Conservation (phyloP, 2,888 invertebrate genomes). For the Drosophila paucipuncta region DNA sequence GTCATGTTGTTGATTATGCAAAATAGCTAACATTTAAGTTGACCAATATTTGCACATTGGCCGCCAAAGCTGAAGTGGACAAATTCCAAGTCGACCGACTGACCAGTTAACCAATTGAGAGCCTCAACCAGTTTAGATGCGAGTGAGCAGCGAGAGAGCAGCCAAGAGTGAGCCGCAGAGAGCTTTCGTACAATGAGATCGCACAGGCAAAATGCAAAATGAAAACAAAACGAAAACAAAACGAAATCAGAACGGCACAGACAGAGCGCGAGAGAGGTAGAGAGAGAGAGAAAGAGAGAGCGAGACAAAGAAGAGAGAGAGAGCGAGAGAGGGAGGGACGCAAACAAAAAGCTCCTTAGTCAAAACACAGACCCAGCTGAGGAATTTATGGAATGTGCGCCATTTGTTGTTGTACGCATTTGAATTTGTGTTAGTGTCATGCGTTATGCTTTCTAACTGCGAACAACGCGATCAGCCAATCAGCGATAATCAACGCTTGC, state of each 20-base stretch:
- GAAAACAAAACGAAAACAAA: conserved; percentile 67
- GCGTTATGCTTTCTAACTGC: conserved; percentile 75
- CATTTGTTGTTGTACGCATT: conserved; percentile 10
- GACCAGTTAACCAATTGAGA: conserved; percentile 36
- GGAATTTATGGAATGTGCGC: conserved; percentile 52
- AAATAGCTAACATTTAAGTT: conserved; percentile 30
- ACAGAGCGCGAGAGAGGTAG: background rate
- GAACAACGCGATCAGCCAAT: conserved; percentile 51
- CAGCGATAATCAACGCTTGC: conserved; percentile 34
- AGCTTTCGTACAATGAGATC: conserved; percentile 40
- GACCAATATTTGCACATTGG: conserved; percentile 58
- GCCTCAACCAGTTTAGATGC: conserved; percentile 47
- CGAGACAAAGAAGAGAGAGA: background rate
- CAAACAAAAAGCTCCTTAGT: conserved; percentile 9
- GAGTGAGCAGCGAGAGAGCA: conserved; percentile 3
- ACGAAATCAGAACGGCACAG: conserved; percentile 1
- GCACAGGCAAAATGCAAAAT: conserved; percentile 26
- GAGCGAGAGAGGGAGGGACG: background rate
- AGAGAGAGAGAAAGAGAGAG: background rate
- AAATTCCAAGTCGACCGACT: conserved; percentile 52
- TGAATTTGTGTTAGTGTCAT: conserved; percentile 14
- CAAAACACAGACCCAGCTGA: conserved; percentile 39
- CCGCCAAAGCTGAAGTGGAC: conserved; percentile 37
- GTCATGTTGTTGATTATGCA: conserved; percentile 28
- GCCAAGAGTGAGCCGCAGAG: background rate